Evolutionary conservation across 2,797 vertebrate genomes (phyloP), one percentile per base, ranked within the genome.

Genomic region (Enteromius radiatus): DNA sequence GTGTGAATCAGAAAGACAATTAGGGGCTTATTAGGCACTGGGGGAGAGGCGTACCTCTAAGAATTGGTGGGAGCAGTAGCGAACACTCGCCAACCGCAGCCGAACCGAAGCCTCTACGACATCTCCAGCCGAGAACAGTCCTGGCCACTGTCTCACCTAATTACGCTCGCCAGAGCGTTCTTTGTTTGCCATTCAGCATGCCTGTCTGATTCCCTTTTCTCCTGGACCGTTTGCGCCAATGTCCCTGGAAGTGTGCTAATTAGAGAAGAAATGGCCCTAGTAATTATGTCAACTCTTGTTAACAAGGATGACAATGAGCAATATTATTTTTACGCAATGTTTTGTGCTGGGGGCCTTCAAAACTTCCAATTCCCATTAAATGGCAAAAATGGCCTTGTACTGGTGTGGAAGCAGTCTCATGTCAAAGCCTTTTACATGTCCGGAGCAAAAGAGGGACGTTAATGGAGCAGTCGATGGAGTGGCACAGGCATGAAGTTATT

Each of bases 311-410:
- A 98, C 97, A 98, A 97, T 97, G 96, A 94, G 59, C 91, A 97
- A 98, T 97, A 98, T 98, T 98, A 97, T 98, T 97, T 96, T 96
- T 97, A 95, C 89, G 95, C 96, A 97, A 92, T 95, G 96, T 97
- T 97, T 98, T 97, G 96, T 97, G 94, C 95, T 91, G 90, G 93
- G 90, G 93, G 94, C 94, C 92, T 89, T 82, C 73, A 54, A 85
- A 86, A 93, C 94, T 95, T 96, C 95, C 94, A 94, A 94, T 91
- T 95, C 96, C 97, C 96, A 97, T 98, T 98, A 97, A 95, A 93
- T 86, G 88, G 41, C 81, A 91, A 94, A 95, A 94, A 93, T 93
- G 90, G 88, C 90, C 91, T 82, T 87, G 80, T 73, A 92, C 90
- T 90, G 86, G 91, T 88, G 88, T 92, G 92, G 91, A 91, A 92